Percentiles rank a stretch among this genome's conserved stretches.
These are phyloP conservation scores for Pygoscelis adeliae DNA, from an alignment of 2,113 vertebrate species.

Conservation along the genomic window DNA sequence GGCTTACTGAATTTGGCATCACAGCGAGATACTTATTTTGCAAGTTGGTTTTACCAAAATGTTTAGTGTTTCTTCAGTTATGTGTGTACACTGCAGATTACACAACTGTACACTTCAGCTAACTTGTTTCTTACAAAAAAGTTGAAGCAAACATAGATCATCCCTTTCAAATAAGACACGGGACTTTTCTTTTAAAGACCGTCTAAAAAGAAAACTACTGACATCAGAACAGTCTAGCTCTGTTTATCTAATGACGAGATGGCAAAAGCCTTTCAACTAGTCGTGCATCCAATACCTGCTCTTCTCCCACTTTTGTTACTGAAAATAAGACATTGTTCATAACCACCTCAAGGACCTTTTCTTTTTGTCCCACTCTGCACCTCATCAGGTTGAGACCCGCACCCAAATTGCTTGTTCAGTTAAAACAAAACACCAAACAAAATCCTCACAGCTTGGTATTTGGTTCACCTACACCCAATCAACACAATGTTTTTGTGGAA, in stretches of 20 bases:
- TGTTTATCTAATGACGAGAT: rapidly evolving
- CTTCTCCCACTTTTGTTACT: not conserved
- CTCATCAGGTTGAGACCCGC: not conserved
- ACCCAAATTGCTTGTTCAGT: not conserved
- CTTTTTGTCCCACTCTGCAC: not conserved
- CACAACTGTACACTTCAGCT: not conserved
- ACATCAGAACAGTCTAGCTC: not conserved
- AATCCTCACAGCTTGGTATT: not conserved
- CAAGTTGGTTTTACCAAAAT: not conserved
- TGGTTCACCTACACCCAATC: not conserved
- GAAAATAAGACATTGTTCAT: not conserved
- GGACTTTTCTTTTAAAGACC: not conserved
- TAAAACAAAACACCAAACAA: not conserved
- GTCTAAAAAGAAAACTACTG: not conserved
- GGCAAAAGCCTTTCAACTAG: not conserved
- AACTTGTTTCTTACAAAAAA: not conserved
- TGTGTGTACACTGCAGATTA: not conserved
- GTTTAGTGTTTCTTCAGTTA: not conserved
- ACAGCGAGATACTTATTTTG: not conserved
- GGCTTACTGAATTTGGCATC: not conserved
- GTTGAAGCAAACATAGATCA: not conserved
- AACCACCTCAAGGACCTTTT: not conserved
- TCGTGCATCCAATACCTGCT: not conserved
- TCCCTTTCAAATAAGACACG: not conserved
- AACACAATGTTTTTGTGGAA: not conserved